A percentile compares a stretch with the other conserved stretches of the same genome.
Conservation (phyloP, 2,888 invertebrate species). For the Ornithoptera priamus region DNA sequence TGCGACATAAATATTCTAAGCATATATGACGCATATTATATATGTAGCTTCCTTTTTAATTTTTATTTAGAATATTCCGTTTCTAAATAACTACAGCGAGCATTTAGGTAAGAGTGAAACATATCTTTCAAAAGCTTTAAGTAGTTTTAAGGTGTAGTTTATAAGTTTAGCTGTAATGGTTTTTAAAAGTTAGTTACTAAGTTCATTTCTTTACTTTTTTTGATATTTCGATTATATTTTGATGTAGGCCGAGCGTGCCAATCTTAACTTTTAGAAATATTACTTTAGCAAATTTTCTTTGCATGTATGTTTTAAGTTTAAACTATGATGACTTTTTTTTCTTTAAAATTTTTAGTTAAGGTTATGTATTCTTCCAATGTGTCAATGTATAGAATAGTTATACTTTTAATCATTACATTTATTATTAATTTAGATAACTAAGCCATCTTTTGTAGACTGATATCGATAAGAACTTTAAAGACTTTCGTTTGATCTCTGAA, state of each 20-base stretch:
- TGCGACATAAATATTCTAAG: background rate
- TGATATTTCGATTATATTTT: slow-evolving; percentile 35
- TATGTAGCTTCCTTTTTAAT: background rate
- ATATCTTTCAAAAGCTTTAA: slow-evolving; percentile 56
- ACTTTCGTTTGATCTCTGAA: slow-evolving; percentile 79
- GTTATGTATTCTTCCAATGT: slow-evolving; percentile 24
- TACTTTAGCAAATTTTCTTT: slow-evolving; percentile 18
- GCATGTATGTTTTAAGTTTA: slow-evolving; percentile 32
- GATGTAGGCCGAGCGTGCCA: slow-evolving; percentile 75
- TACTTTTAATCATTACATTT: slow-evolving; percentile 1
- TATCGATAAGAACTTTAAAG: slow-evolving; percentile 67
- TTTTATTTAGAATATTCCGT: background rate
- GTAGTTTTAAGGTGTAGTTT: slow-evolving; percentile 36
- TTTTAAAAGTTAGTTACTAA: slow-evolving; percentile 38
- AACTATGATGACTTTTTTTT: slow-evolving; percentile 32
- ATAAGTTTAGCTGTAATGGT: slow-evolving; percentile 49
- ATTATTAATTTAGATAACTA: slow-evolving; percentile 32
- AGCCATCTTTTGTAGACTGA: slow-evolving; percentile 58
- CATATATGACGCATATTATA: background rate
- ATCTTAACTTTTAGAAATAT: slow-evolving; percentile 45
- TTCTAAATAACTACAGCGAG: slow-evolving; percentile 4
- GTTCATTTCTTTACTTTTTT: slow-evolving; percentile 33
- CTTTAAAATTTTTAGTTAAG: slow-evolving; percentile 33
- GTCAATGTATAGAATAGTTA: slow-evolving; percentile 22
- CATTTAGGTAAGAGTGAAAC: slow-evolving; percentile 3